phyloP scores from a whole-genome alignment of 2,113 vertebrate species.

The Melanerpes formicivorus region DNA sequence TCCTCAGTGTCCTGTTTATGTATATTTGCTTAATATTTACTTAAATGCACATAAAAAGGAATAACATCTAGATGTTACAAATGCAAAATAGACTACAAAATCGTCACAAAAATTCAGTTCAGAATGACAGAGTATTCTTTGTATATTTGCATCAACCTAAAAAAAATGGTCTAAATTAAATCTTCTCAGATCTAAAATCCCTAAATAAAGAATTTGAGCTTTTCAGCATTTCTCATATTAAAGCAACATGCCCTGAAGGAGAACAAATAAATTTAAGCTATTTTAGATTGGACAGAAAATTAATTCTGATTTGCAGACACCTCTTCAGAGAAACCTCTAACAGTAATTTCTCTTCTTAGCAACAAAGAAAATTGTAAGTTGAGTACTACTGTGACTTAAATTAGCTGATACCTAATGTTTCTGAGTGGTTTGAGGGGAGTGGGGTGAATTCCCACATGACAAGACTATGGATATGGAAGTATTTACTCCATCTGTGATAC shows the following conservation, averaged over 20 bases:
- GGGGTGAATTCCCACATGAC: background rate
- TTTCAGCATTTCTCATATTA: background rate
- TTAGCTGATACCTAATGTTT: slow-evolving; percentile 13
- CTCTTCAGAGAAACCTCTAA: background rate
- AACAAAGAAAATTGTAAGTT: slow-evolving; percentile 18
- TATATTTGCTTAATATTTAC: background rate
- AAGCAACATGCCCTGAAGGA: background rate
- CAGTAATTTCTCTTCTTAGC: slow-evolving; percentile 23
- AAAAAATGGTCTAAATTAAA: background rate
- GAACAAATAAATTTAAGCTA: background rate
- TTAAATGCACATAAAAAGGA: background rate
- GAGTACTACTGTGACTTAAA: background rate
- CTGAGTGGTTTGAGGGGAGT: background rate
- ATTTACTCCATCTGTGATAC: background rate
- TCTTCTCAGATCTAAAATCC: background rate
- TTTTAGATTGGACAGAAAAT: slow-evolving; percentile 14
- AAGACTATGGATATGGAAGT: background rate
- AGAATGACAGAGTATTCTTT: background rate
- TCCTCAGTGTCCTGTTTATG: background rate
- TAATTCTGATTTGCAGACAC: background rate
- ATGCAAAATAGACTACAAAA: background rate
- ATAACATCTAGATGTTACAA: background rate
- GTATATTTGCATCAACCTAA: background rate
- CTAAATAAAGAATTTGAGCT: background rate
- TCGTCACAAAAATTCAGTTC: background rate